Evolutionary conservation across 2,888 invertebrate genomes (phyloP), one percentile per base, ranked within the genome.

Genomic region (Himalopsyche kuldschensis): DNA sequence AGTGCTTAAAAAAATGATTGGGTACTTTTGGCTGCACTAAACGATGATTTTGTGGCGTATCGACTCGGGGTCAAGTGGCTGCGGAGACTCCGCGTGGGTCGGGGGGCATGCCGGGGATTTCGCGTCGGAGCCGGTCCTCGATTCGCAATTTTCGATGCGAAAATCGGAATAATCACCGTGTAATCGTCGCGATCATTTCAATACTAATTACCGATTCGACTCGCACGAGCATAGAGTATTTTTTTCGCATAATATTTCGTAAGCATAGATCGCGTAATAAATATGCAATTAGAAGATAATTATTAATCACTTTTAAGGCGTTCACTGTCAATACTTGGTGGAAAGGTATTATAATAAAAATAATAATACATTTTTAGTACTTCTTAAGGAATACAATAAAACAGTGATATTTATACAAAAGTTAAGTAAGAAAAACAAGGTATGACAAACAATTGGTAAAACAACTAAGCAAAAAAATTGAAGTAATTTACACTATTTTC

Each of bases 81-180:
- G 75, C 17, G 20, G 17, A 17, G 30, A 31, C 31, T 17, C 75
- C 75, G 31, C 84, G 82, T 84, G 82, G 85, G 84, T 85, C 84
- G 85, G 85, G 82, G 82, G 81, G 79, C 80, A 79, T 79, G 85
- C 85, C 32, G 41, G 41, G 41, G 41, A 41, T 55, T 55, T 55
- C 24, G n/a, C 55, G 20, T 55, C 24, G 10, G 20, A 20, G 55
- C 55, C 55, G 24, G 55, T n/a, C 3, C 15, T 3, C 1, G 3
- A 3, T 3, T 55, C 55, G 55, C 55, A 20, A 20, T 8, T 20
- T 55, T 55, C 24, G 55, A 20, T 55, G 55, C 55, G 20, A 55
- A 55, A 20, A 55, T 55, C 55, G 15, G 5, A 55, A 24, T 55
- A 55, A 55, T 41, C 41, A 55, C 55, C 55, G 55, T 55, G 55